A percentile compares a stretch with the other conserved stretches of the same genome.
These are phyloP conservation scores for Chrysolina americana DNA, from an alignment of 2,888 invertebrate species.

Conservation along the genomic window DNA sequence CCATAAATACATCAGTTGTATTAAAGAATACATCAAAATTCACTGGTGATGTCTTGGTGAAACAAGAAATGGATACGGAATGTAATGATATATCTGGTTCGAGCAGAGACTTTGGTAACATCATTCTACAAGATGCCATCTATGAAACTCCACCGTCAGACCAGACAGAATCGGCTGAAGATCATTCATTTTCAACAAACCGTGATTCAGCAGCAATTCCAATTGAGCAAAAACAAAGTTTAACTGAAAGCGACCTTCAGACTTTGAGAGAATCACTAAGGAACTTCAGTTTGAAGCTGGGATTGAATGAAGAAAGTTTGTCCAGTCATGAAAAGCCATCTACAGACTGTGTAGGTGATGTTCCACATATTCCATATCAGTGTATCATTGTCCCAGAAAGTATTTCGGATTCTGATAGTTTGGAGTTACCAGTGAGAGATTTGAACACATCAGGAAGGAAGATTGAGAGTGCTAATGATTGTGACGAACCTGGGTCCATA, in stretches of 20 bases:
- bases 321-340: conserved; percentile 35
- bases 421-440: conserved; percentile 43
- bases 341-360: background rate
- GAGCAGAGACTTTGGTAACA: background rate
- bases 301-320: conserved; percentile 34
- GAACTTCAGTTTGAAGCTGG: conserved; percentile 36
- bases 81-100: background rate
- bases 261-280: conserved; percentile 29
- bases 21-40: background rate
- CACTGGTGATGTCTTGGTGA: background rate
- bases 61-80: background rate
- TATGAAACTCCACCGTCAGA: background rate
- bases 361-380: background rate
- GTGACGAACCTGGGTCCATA: background rate
- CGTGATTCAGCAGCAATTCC: background rate
- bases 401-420: conserved; percentile 14
- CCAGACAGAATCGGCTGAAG: background rate
- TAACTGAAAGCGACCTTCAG: conserved; percentile 30
- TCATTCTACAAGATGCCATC: background rate
- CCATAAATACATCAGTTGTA: conserved; percentile 19
- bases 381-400: conserved; percentile 11
- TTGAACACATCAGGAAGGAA: conserved; percentile 4
- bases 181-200: background rate
- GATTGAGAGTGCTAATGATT: background rate
- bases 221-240: background rate